Percentiles rank a stretch among this genome's conserved stretches.
phyloP scores from a whole-genome alignment of 2,888 invertebrate species.

The Pomacea canaliculata region DNA sequence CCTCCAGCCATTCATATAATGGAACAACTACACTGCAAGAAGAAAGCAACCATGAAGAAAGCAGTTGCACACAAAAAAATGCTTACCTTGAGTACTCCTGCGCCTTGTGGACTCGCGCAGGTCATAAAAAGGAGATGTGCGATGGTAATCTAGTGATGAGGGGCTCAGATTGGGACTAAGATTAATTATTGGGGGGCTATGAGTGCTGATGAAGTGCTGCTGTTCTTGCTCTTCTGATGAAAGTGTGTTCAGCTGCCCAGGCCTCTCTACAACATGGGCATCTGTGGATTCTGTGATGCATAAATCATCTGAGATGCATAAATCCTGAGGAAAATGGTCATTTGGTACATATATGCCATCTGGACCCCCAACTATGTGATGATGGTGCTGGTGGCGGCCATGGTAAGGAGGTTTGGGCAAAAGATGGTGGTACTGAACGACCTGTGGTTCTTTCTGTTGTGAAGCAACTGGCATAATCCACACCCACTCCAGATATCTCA shows the following conservation, averaged over 20 bases:
- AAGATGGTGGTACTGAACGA: conserved; percentile 41
- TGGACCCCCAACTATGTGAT: conserved; percentile 33
- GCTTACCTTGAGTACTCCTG: conserved; percentile 58
- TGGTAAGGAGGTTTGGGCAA: conserved; percentile 42
- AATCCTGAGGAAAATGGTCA: conserved; percentile 11
- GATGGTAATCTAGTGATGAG: conserved; percentile 46
- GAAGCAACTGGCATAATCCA: conserved; percentile 59
- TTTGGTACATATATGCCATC: conserved; percentile 26
- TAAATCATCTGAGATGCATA: conserved; percentile 21
- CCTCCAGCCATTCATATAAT: too few species aligned
- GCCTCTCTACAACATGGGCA: conserved; percentile 22
- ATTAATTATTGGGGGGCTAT: conserved; percentile 68
- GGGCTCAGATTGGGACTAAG: conserved; percentile 61
- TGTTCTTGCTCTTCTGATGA: conserved; percentile 9
- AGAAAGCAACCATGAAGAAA: too few species aligned
- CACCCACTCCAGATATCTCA: conserved; percentile 8
- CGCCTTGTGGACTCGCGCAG: conserved; percentile 62
- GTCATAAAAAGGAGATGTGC: conserved; percentile 65
- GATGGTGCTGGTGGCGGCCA: conserved; percentile 34
- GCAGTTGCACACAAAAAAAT: background rate
- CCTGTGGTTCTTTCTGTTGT: conserved; percentile 54
- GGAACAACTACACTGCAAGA: too few species aligned
- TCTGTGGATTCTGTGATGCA: conserved; percentile 18
- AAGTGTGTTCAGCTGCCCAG: conserved; percentile 11
- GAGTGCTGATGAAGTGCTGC: conserved; percentile 60